These are phyloP conservation scores for Napeogenes sylphis DNA, from an alignment of 2,888 invertebrate species.

Conservation along the genomic window DNA sequence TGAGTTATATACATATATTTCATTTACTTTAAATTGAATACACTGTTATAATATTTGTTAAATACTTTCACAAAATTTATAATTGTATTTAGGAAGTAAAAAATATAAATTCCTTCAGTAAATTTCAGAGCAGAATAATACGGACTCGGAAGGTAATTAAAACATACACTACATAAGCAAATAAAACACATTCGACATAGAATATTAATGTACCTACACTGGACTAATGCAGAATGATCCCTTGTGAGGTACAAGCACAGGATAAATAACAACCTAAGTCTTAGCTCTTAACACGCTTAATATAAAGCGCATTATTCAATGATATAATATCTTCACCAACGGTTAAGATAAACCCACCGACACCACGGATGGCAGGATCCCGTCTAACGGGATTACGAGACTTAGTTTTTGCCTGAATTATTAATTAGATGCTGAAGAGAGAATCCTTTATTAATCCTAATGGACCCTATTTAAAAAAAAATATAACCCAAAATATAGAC, in stretches of 20 bases:
- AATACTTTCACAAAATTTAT: neutral
- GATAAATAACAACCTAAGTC: conserved; percentile 13
- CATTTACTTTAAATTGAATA: too few relatives aligned
- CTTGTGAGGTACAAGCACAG: conserved; percentile 32
- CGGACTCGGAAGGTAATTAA: conserved; percentile 2
- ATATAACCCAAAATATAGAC: too few relatives aligned
- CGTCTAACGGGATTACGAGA: conserved; percentile 62
- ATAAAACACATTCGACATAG: conserved; percentile 68
- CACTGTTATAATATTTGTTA: too few relatives aligned
- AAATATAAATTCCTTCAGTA: neutral
- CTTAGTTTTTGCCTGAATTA: conserved; percentile 62
- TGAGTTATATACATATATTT: too few relatives aligned
- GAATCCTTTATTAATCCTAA: conserved; percentile 29
- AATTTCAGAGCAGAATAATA: conserved; percentile 1
- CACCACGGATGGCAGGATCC: conserved; percentile 42
- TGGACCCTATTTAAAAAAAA: conserved; percentile 39
- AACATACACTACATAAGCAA: conserved; percentile 35
- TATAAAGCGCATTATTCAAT: conserved; percentile 18
- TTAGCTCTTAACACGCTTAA: conserved; percentile 12
- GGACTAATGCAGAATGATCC: conserved; percentile 59
- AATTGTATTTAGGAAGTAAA: neutral
- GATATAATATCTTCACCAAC: conserved; percentile 20
- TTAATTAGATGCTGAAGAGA: conserved; percentile 41
- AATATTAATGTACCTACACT: conserved; percentile 64
- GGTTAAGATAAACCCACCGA: conserved; percentile 32